Conservation (phyloP, 2,797 vertebrate genomes). For the Gallirallus australis region DNA sequence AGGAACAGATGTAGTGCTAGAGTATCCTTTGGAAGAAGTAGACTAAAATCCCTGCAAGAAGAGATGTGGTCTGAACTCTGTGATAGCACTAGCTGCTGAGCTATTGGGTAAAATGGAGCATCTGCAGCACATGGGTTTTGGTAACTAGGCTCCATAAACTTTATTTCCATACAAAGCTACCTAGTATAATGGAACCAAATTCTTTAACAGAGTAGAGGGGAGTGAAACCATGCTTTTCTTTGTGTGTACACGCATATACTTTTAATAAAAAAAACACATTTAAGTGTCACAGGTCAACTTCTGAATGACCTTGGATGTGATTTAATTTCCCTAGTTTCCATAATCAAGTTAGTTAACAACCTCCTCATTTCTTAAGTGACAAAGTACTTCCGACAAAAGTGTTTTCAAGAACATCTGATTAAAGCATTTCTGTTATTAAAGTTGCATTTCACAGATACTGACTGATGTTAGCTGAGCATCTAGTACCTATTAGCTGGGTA, state of each 20-base stretch:
- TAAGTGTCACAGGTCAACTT: background rate
- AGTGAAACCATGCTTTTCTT: background rate
- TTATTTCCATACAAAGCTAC: background rate
- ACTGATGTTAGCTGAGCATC: background rate
- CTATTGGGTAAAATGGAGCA: background rate
- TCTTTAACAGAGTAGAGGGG: background rate
- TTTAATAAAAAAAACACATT: background rate
- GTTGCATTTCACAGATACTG: background rate
- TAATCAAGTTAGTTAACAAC: background rate
- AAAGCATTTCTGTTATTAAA: background rate
- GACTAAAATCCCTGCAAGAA: background rate
- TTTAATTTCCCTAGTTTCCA: background rate
- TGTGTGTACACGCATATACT: accelerated
- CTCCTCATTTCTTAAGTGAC: background rate
- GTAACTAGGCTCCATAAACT: background rate
- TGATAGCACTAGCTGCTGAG: background rate
- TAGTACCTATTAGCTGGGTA: background rate
- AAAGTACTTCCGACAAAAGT: background rate
- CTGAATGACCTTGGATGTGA: background rate
- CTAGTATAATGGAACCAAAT: background rate
- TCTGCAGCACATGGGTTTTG: background rate
- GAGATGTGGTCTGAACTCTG: background rate
- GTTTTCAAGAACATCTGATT: background rate
- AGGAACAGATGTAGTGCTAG: background rate
- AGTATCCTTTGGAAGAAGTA: background rate